phyloP scores from a whole-genome alignment of 2,113 vertebrate species.

The Numida meleagris region DNA sequence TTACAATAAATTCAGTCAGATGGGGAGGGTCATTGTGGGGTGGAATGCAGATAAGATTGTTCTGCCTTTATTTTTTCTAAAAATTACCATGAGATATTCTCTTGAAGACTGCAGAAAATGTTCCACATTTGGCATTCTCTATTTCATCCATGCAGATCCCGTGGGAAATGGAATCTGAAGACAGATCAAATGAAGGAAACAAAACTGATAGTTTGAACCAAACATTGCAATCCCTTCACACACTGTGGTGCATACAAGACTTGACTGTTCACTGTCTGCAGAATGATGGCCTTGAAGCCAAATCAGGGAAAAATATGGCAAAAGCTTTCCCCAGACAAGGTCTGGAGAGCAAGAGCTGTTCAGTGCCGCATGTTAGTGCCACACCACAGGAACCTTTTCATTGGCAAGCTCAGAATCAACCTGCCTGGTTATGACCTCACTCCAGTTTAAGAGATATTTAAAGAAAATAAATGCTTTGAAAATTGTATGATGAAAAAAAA shows the following conservation, averaged over 20 bases:
- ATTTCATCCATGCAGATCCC: neutral
- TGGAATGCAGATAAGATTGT: conserved; percentile 22
- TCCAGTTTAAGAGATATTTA: neutral
- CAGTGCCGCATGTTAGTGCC: neutral
- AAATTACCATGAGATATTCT: neutral
- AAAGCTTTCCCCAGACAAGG: neutral
- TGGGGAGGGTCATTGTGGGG: neutral
- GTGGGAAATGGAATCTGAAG: neutral
- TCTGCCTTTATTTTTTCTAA: neutral
- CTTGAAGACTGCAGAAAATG: neutral
- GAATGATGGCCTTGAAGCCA: neutral
- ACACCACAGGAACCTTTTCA: neutral
- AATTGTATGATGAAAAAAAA: neutral
- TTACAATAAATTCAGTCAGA: conserved; percentile 65
- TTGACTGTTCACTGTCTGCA: neutral
- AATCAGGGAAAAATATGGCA: neutral
- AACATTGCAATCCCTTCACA: neutral
- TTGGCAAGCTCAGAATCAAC: neutral
- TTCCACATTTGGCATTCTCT: neutral
- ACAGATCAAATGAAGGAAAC: neutral
- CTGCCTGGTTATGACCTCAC: rapidly evolving
- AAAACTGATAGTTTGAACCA: neutral
- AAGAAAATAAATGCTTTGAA: neutral
- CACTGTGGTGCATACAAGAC: neutral
- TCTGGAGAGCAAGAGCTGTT: neutral